These are phyloP conservation scores for Thermophis baileyi DNA, from an alignment of 2,113 vertebrate species.

Conservation along the genomic window DNA sequence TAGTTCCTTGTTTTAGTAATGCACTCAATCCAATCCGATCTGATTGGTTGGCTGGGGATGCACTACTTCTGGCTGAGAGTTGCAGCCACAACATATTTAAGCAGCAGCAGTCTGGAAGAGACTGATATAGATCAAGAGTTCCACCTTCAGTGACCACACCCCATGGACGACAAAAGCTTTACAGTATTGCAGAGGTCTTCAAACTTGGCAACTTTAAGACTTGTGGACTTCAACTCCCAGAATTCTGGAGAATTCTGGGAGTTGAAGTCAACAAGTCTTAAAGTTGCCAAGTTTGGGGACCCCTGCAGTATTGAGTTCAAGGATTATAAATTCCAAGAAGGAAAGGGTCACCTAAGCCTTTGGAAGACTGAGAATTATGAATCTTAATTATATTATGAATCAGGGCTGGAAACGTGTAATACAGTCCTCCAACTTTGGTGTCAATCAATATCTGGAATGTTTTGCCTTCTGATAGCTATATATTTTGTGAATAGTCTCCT, in stretches of 20 bases:
- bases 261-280: no score
- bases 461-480: background rate
- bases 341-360: background rate
- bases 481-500: background rate
- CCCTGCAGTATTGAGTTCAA: background rate
- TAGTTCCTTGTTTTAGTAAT: background rate
- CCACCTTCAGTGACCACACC: background rate
- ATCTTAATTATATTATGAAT: background rate
- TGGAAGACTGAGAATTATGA: background rate
- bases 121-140: background rate
- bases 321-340: background rate
- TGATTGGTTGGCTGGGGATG: background rate
- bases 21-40: background rate
- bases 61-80: background rate
- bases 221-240: no score
- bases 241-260: no score
- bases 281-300: no score
- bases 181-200: background rate
- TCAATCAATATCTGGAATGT: background rate
- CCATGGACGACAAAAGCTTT: background rate
- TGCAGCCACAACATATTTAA: background rate
- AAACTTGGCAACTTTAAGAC: no score
- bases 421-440: background rate
- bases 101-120: background rate
- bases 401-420: background rate